phyloP scores from a whole-genome alignment of 92 coral and sea anemone species.

The Palythoa grandiflora region DNA sequence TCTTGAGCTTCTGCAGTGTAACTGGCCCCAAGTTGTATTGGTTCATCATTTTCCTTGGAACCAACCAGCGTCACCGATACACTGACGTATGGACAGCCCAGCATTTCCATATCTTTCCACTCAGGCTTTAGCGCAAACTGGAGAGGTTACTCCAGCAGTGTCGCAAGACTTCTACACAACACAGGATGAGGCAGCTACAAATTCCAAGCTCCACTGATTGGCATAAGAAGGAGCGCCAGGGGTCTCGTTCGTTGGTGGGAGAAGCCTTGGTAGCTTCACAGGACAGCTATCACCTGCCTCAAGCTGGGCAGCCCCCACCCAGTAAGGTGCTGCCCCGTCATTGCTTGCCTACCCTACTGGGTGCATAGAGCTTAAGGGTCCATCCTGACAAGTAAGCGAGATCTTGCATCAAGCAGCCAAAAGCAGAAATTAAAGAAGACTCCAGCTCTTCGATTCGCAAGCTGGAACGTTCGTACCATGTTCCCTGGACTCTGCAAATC shows the following conservation, averaged over 20 bases:
- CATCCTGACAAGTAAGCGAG: too few relatives aligned
- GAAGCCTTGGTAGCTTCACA: slow-evolving; percentile 13
- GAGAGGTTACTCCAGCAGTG: too few relatives aligned
- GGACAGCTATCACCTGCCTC: background rate
- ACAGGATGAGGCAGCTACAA: too few relatives aligned
- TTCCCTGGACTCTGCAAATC: too few relatives aligned
- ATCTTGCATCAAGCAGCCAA: too few relatives aligned
- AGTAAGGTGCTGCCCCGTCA: background rate
- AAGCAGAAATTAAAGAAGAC: too few relatives aligned
- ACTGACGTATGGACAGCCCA: background rate
- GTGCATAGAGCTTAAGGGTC: too few relatives aligned
- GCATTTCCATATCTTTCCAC: slow-evolving; percentile 16
- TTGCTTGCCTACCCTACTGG: too few relatives aligned
- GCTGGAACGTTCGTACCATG: too few relatives aligned
- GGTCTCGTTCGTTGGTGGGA: slow-evolving; percentile 13
- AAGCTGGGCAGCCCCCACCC: background rate
- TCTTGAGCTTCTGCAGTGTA: background rate
- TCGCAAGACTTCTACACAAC: too few relatives aligned
- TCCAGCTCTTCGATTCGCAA: too few relatives aligned
- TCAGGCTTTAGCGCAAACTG: background rate
- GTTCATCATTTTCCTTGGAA: slow-evolving; percentile 13
- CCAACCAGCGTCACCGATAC: background rate
- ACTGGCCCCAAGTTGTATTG: slow-evolving; percentile 5
- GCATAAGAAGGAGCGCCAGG: slow-evolving; percentile 11
- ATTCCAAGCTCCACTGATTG: slow-evolving; percentile 19